A percentile compares a stretch with the other conserved stretches of the same genome.
phyloP scores from a whole-genome alignment of 2,113 vertebrate genomes.

The Podiceps cristatus region DNA sequence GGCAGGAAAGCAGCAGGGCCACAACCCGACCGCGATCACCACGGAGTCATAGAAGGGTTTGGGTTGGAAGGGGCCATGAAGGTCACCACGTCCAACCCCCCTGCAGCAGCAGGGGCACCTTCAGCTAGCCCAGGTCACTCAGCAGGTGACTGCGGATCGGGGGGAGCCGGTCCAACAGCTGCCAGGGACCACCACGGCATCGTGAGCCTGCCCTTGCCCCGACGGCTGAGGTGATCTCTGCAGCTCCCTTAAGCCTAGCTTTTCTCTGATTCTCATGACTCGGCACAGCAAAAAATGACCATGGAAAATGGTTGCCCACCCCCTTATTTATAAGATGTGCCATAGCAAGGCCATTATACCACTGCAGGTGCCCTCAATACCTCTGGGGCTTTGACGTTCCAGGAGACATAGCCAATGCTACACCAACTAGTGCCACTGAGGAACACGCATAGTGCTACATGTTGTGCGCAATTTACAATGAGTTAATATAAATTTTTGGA shows the following conservation, averaged over 20 bases:
- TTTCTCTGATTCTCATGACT: not conserved
- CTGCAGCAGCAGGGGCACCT: too few species aligned
- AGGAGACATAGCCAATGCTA: not conserved
- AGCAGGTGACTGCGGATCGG: too few species aligned
- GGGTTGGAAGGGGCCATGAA: too few species aligned
- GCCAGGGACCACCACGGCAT: fast-evolving
- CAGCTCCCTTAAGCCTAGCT: not conserved
- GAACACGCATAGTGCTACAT: not conserved
- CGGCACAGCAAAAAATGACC: not conserved
- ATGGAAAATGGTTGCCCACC: not conserved
- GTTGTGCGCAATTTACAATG: not conserved
- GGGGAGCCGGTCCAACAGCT: too few species aligned
- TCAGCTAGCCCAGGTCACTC: too few species aligned
- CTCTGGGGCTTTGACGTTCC: not conserved
- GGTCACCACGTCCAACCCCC: too few species aligned
- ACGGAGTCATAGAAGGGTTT: too few species aligned
- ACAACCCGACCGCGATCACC: fast-evolving
- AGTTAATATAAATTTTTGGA: not conserved
- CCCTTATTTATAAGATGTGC: too few species aligned
- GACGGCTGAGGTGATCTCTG: not conserved
- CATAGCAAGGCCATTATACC: not conserved
- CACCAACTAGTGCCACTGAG: not conserved
- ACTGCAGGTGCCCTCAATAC: fast-evolving
- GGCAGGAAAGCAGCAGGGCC: fast-evolving
- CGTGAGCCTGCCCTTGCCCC: fast-evolving